A percentile compares a stretch with the other conserved stretches of the same genome.
These are phyloP conservation scores for Monomorium pharaonis DNA, from an alignment of 1,140 invertebrate genomes.

Conservation along the genomic window DNA sequence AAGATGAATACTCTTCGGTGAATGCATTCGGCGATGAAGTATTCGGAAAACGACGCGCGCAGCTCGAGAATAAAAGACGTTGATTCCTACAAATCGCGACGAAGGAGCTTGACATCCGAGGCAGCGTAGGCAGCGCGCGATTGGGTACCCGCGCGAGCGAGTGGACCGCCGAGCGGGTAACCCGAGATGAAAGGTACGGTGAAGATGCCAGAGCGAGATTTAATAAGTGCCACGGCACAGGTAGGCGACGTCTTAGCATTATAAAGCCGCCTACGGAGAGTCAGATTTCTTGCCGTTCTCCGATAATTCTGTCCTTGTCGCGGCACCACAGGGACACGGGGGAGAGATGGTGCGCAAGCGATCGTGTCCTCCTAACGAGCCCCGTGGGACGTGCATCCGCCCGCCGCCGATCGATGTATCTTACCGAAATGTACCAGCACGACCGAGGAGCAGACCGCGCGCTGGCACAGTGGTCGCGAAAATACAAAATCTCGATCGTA, in stretches of 20 bases:
- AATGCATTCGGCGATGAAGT: conserved; percentile 16
- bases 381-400: conserved; percentile 59
- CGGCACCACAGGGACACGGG: background rate
- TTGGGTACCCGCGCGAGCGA: conserved; percentile 30
- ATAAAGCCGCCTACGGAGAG: conserved; percentile 75
- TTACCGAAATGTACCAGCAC: conserved; percentile 26
- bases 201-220: conserved; percentile 77
- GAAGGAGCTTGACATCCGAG: conserved; percentile 39
- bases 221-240: conserved; percentile 74
- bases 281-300: conserved; percentile 70
- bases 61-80: conserved; percentile 10
- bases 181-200: conserved; percentile 60
- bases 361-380: conserved; percentile 63
- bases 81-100: conserved; percentile 63
- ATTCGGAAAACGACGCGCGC: background rate
- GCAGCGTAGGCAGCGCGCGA: conserved; percentile 61
- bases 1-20: too few relatives aligned
- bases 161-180: conserved; percentile 66
- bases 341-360: background rate
- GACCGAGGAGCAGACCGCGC: background rate
- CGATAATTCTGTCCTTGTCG: conserved; percentile 58
- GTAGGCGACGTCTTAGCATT: conserved; percentile 75
- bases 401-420: conserved; percentile 35
- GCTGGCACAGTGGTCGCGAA: conserved; percentile 31
- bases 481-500: conserved; percentile 41